Conservation (phyloP, 2,113 vertebrate genomes). For the Spilogale gracilis region DNA sequence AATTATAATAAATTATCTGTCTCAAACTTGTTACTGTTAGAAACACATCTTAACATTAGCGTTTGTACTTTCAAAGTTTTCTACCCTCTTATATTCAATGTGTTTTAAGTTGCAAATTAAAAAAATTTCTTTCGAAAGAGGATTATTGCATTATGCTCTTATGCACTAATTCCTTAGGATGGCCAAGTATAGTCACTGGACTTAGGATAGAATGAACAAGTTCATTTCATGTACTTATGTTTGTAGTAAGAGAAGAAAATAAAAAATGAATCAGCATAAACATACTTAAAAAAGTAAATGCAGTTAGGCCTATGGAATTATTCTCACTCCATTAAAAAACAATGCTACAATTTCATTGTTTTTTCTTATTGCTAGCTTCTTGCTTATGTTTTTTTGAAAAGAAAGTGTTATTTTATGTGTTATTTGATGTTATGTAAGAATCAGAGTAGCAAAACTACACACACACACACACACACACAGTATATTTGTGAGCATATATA, state of each 20-base stretch:
- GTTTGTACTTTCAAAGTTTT: constrained; percentile 18
- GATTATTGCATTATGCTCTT: constrained; percentile 48
- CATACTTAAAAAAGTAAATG: constrained; percentile 33
- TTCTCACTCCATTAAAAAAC: constrained; percentile 16
- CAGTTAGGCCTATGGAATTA: background rate
- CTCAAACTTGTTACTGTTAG: background rate
- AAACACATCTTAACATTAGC: background rate
- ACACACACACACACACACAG: background rate
- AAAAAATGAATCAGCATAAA: constrained; percentile 4
- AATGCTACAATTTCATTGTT: background rate
- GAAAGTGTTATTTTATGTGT: background rate
- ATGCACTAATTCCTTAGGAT: constrained; percentile 5
- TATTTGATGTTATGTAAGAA: background rate
- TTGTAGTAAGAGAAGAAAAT: constrained; percentile 30
- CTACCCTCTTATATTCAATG: background rate
- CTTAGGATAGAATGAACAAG: constrained; percentile 54
- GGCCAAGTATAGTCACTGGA: constrained; percentile 13
- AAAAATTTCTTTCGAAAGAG: constrained; percentile 47
- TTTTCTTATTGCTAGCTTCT: background rate
- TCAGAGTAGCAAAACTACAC: background rate
- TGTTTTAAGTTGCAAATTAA: constrained; percentile 43
- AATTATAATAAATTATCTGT: background rate
- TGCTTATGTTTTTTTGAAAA: background rate
- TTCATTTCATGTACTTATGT: constrained; percentile 29
- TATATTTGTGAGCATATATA: background rate